These are phyloP conservation scores for Penaeus monodon DNA, from an alignment of 2,888 invertebrate genomes.

Conservation along the genomic window DNA sequence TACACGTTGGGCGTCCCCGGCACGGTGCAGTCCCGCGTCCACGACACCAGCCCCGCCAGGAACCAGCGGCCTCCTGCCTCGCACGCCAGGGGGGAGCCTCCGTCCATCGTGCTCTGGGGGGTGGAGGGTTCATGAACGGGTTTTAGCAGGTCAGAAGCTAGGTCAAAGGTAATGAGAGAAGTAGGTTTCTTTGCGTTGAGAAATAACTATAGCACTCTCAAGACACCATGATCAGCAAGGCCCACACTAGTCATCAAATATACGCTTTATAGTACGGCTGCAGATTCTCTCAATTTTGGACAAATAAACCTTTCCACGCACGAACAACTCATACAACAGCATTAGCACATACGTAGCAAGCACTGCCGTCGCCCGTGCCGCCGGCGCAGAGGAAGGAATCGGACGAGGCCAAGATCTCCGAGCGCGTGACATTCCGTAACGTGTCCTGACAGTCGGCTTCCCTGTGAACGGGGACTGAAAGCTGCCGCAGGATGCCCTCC, in stretches of 20 bases:
- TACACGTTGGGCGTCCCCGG: conserved; percentile 35
- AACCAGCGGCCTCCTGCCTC: conserved; percentile 58
- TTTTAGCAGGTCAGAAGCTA: neutral
- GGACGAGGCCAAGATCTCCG: conserved; percentile 40
- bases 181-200: no score
- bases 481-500: conserved; percentile 52
- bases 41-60: conserved; percentile 58
- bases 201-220: no score
- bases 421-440: conserved; percentile 41
- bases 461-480: conserved; percentile 38
- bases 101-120: conserved; percentile 52
- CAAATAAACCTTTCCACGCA: neutral
- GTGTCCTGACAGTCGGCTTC: conserved; percentile 17
- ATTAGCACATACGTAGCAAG: conserved; percentile 53
- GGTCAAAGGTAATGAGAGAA: no score
- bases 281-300: no score
- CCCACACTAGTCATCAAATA: no score
- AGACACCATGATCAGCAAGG: no score
- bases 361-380: conserved; percentile 8
- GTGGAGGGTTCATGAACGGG: no score
- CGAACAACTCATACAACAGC: neutral
- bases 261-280: no score
- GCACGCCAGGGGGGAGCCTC: conserved; percentile 60
- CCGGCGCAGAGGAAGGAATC: conserved; percentile 59
- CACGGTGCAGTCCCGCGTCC: conserved; percentile 41